Evolutionary conservation across 2,797 vertebrate species (phyloP).

Genomic region (Eurystomus glaucurus): DNA sequence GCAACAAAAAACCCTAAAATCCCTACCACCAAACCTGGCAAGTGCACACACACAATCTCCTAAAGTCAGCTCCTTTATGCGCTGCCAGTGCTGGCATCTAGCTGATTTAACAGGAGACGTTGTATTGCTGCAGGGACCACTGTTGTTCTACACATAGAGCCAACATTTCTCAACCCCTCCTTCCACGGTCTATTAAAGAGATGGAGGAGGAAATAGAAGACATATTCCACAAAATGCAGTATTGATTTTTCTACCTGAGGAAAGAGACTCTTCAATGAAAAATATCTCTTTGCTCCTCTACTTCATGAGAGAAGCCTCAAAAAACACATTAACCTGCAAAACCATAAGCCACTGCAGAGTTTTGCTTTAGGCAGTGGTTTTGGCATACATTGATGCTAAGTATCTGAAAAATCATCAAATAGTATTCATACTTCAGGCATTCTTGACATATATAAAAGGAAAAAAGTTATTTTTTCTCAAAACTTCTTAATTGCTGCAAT

Average conservation of each 20-base stretch:
- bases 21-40: background rate
- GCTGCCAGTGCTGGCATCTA: conserved; percentile 70
- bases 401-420: background rate
- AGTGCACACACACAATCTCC: background rate
- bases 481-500: background rate
- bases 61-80: conserved; percentile 71
- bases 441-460: background rate
- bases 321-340: conserved; percentile 76
- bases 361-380: background rate
- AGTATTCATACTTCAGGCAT: background rate
- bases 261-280: conserved; percentile 88
- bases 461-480: background rate
- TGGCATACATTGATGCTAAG: background rate
- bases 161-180: conserved; percentile 83
- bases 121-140: conserved; percentile 83
- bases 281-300: conserved; percentile 90
- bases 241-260: conserved; percentile 88
- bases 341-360: conserved; percentile 29
- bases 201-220: conserved; percentile 17
- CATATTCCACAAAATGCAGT: conserved; percentile 74
- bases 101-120: conserved; percentile 74
- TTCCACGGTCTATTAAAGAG: conserved; percentile 60
- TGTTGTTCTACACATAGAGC: conserved; percentile 85
- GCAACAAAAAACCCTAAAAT: background rate
- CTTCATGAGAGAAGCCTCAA: conserved; percentile 80